These are phyloP conservation scores for Scaptomyza graminum DNA, from an alignment of 1,140 invertebrate species.

Conservation along the genomic window DNA sequence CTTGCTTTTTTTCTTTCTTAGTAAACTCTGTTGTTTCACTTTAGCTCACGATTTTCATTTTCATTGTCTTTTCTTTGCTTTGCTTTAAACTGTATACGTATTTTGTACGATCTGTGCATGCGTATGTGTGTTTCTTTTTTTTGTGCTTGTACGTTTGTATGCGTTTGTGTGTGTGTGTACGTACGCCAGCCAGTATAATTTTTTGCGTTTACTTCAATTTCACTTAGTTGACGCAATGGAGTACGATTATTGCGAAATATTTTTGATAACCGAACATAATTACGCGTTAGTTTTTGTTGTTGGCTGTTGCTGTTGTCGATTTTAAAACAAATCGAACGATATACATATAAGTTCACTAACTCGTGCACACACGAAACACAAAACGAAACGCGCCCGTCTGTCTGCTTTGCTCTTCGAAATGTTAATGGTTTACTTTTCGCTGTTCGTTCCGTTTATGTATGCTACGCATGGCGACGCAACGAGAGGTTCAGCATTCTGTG, in stretches of 20 bases:
- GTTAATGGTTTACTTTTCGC: conserved; percentile 41
- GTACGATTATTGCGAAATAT: conserved; percentile 59
- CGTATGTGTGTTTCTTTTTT: conserved; percentile 28
- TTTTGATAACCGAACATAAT: conserved; percentile 52
- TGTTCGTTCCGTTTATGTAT: conserved; percentile 40
- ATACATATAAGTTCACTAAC: conserved; percentile 33
- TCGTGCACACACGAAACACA: conserved; percentile 45
- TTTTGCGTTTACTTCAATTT: conserved; percentile 35
- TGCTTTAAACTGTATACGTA: conserved; percentile 2
- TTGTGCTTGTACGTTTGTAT: conserved; percentile 9
- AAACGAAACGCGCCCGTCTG: conserved; percentile 53
- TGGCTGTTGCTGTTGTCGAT: conserved; percentile 40
- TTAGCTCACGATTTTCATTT: conserved; percentile 72
- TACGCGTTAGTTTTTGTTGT: conserved; percentile 19
- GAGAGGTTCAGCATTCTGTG: conserved; percentile 8
- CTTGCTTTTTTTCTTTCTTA: conserved; percentile 40
- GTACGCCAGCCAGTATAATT: conserved; percentile 29
- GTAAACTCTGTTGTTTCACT: conserved; percentile 46
- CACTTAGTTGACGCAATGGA: conserved; percentile 49
- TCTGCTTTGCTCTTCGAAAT: conserved; percentile 59
- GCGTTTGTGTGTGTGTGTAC: conserved; percentile 12
- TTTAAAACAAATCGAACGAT: conserved; percentile 77
- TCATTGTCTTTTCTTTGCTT: conserved; percentile 48
- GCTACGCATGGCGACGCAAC: conserved; percentile 2
- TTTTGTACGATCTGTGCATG: conserved; percentile 49